A percentile compares a stretch with the other conserved stretches of the same genome.
Conservation (phyloP, 2,797 vertebrate genomes). For the Bovichtus diacanthus region DNA sequence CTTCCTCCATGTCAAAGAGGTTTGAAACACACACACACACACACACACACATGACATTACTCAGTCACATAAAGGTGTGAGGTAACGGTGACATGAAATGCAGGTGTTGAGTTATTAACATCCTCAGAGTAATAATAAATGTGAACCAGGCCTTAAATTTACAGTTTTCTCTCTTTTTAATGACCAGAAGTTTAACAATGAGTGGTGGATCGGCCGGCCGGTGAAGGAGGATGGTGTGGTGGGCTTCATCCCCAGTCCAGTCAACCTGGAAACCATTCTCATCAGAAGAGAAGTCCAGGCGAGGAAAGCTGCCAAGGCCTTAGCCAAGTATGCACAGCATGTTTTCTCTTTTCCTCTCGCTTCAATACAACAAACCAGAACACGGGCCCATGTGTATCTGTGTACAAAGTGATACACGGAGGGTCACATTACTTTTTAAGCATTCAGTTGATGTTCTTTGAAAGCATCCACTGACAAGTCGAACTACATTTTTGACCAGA, state of each 20-base stretch:
- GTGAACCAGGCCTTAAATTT: neutral
- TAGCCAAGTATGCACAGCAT: slow-evolving; percentile 79
- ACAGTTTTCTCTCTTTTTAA: neutral
- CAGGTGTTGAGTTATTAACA: neutral
- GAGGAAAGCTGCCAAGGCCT: slow-evolving; percentile 94
- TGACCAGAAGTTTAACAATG: slow-evolving; percentile 96
- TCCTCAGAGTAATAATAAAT: neutral
- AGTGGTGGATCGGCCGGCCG: slow-evolving; percentile 98
- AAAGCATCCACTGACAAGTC: slow-evolving; percentile 32
- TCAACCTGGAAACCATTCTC: slow-evolving; percentile 98
- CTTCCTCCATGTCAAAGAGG: slow-evolving; percentile 99
- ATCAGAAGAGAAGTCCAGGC: slow-evolving; percentile 97
- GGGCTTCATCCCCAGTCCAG: slow-evolving; percentile 98
- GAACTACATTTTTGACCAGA: slow-evolving; percentile 8
- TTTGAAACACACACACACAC: slow-evolving; percentile 71
- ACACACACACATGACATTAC: neutral
- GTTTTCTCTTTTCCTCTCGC: neutral
- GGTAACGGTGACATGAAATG: neutral
- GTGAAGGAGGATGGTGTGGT: slow-evolving; percentile 98
- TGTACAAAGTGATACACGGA: slow-evolving; percentile 7
- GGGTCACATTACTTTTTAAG: slow-evolving; percentile 32
- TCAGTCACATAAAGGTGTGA: neutral
- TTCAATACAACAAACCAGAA: neutral
- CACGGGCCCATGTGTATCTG: neutral
- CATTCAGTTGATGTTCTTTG: slow-evolving; percentile 12